Conservation (phyloP, 2,113 vertebrate species). For the Chaenocephalus aceratus region DNA sequence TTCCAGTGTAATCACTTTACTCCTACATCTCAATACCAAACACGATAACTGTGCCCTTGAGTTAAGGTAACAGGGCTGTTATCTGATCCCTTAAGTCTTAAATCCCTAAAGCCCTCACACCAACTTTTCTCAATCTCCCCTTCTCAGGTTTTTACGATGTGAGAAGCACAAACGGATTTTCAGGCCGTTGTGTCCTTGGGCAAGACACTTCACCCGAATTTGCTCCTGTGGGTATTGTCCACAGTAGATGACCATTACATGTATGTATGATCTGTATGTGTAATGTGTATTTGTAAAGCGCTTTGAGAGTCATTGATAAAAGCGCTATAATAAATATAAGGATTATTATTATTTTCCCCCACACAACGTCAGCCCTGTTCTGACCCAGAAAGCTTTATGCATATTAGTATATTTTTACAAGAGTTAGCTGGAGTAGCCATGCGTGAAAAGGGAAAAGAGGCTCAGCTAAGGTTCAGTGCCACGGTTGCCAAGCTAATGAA, state of each 20-base stretch:
- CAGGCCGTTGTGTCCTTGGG: too few relatives aligned
- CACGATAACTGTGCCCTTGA: constrained; percentile 32
- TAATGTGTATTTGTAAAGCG: too few relatives aligned
- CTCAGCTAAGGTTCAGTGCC: constrained; percentile 47
- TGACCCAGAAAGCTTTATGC: constrained; percentile 53
- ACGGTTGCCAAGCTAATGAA: constrained; percentile 60
- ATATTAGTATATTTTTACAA: constrained; percentile 68
- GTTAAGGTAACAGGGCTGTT: constrained; percentile 35
- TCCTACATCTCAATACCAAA: constrained; percentile 42
- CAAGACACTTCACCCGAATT: too few relatives aligned
- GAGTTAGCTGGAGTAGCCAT: constrained; percentile 31
- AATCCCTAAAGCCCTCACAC: constrained; percentile 55
- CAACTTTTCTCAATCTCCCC: constrained; percentile 24
- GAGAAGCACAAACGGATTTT: constrained; percentile 69
- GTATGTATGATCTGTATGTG: too few relatives aligned
- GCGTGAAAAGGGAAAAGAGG: constrained; percentile 38
- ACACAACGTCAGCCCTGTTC: constrained; percentile 26
- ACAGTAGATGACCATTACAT: too few relatives aligned
- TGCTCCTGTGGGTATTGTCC: too few relatives aligned
- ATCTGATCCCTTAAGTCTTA: constrained; percentile 59
- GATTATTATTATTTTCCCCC: neutral
- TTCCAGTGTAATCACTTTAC: constrained; percentile 19
- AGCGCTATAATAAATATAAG: too few relatives aligned
- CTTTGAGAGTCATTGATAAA: too few relatives aligned
- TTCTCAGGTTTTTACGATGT: constrained; percentile 71